Base-by-base conservation (phyloP, 2,113 vertebrate genomes). In the Hippopotamus amphibius region DNA sequence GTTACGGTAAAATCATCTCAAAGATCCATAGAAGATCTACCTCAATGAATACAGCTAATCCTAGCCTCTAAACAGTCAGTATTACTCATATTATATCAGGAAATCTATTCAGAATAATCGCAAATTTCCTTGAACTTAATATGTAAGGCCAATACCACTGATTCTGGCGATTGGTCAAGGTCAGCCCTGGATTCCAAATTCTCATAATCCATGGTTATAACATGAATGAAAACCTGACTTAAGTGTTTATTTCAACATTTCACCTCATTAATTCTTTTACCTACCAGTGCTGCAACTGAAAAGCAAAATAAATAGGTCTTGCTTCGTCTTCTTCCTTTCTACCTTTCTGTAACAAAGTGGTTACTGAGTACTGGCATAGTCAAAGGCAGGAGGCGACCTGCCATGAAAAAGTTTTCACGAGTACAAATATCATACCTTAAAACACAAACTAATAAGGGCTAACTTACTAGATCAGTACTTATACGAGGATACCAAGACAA, bases 1-100 rank as follows among this genome's bases (percentile, higher is more conserved):
- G 57, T 69, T 55, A 95, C 46, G 19, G 15, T 59, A 89, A 95
- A 88, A 86, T 14, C 63, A 33, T 59, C 93, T 95, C 61, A 74
- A 86, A 93, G 43, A 82, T 8, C 16, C 37, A 83, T 1, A 41
- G 61, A 88, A 46, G 28, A 28, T 30, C 6, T 50, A 33, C 57
- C 50, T 93, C 69, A 84, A 85, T 55, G n/a, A 97, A 88, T 7
- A 26, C 0, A 93, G 48, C 15, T 46, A 46, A 88, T 69, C 37
- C 43, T 61, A 83, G 48, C 30, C 66, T 82, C 33, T 72, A 43
- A 79, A 79, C 6, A 82, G 22, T 61, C n/a, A 85, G 17, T 43
- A 57, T 55, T 79, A 79, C 19, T 88, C 19, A 8, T 33, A 74
- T 69, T 76, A 68, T 59, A 71, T 24, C 0, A 9, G 33, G 72